Percentiles rank a stretch among this genome's conserved stretches.
These are phyloP conservation scores for Ephydatia muelleri DNA, from an alignment of 37 sponge, comb jelly and placozoan genomes.

Conservation along the genomic window DNA sequence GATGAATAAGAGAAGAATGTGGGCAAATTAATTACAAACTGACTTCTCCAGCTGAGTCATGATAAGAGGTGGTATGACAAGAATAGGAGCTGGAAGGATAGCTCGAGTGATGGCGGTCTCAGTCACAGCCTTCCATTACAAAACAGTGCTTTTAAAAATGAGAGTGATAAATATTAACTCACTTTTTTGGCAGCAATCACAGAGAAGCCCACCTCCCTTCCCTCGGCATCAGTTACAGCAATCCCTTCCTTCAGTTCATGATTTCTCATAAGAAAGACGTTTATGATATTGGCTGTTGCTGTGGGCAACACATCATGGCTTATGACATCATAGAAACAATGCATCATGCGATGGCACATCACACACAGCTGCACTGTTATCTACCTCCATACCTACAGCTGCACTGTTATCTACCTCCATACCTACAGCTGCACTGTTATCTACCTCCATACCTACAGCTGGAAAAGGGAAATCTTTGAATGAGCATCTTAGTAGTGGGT, in stretches of 20 bases:
- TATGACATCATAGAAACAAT: too few relatives aligned
- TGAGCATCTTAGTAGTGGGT: constrained; percentile 62
- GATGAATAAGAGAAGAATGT: not conserved
- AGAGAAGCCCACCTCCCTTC: constrained; percentile 72
- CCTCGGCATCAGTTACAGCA: constrained; percentile 70
- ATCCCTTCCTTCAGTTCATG: constrained; percentile 84
- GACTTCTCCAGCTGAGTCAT: constrained; percentile 79
- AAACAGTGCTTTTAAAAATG: not conserved
- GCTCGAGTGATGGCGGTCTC: constrained; percentile 74
- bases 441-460: constrained; percentile 85
- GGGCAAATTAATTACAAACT: too few relatives aligned
- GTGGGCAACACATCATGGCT: too few relatives aligned
- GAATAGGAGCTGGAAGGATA: constrained; percentile 80
- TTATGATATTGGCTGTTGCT: constrained; percentile 75
- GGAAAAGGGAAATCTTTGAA: constrained; percentile 88
- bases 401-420: too few relatives aligned
- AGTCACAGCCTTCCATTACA: constrained; percentile 56
- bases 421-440: too few relatives aligned
- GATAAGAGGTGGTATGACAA: constrained; percentile 76
- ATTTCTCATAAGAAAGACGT: constrained; percentile 82
- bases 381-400: too few relatives aligned
- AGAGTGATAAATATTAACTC: not conserved
- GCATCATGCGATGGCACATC: too few relatives aligned
- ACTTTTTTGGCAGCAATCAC: constrained; percentile 68
- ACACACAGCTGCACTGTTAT: too few relatives aligned